Base-by-base conservation (phyloP, 2,888 invertebrate genomes). In the Drosophila fungiperda region DNA sequence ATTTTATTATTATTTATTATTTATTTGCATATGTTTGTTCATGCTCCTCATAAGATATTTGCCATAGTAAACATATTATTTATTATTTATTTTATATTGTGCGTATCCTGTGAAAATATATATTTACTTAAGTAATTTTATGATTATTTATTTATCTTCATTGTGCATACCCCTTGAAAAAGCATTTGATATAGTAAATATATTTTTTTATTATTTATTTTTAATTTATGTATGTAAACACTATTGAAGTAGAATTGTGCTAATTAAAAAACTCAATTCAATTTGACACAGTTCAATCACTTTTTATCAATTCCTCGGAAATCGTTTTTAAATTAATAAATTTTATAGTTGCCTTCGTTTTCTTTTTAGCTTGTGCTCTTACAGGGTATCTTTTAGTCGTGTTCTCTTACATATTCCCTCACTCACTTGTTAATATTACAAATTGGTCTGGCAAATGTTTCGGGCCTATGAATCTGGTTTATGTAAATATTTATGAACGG, bases 401-500 rank as follows among this genome's bases (percentile, higher is more conserved):
- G 12, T 5, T 9, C 33, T 32, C 33, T 8, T 29, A 15, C 35
- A 40, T n/a, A 3, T n/a, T 45, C 8, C 8, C 60, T 3, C 45
- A 11, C n/a, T 1, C 3, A 60, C 32, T 52, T 49, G 54, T 63
- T 69, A 32, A 62, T 70, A 80, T 82, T 80, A 69, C 66, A 78
- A 82, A 87, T 84, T 87, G 80, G 59, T 40, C 62, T 70, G 45
- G 61, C 73, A 69, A 76, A 76, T 73, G 66, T 64, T 73, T 68
- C 48, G 58, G 59, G 35, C n/a, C 65, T 48, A 58, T 54, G 36
- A 40, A 48, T 69, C 57, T 72, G 69, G 72, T 82, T 82, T 83
- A 87, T 84, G 82, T 87, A 87, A 84, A 84, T 87, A 84, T 69
- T 84, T 82, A 61, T 75, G 60, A 68, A 49, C 40, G 35, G 50